Conservation (phyloP, 2,797 vertebrate species). For the Molossus alvarezi region DNA sequence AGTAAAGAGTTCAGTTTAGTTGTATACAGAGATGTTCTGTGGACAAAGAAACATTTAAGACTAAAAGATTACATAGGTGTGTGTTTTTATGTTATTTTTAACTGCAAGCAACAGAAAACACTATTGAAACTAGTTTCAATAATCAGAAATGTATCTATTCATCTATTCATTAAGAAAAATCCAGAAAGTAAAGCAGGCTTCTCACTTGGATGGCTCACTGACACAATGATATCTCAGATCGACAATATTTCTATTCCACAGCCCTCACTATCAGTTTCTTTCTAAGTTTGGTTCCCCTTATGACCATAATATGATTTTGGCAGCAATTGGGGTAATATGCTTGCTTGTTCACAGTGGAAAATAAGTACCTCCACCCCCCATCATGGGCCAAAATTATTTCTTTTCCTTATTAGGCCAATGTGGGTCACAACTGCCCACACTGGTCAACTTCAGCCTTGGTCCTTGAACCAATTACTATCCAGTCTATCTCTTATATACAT, state of each 20-base stretch:
- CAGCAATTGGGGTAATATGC: background rate
- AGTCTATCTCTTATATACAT: background rate
- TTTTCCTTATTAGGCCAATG: background rate
- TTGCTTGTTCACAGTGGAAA: slow-evolving; percentile 6
- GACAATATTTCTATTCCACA: background rate
- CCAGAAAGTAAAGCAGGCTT: background rate
- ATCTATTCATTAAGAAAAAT: slow-evolving; percentile 16
- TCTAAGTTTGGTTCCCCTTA: background rate
- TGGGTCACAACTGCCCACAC: background rate
- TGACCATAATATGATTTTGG: slow-evolving; percentile 14
- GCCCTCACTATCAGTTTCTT: background rate
- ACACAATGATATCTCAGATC: background rate
- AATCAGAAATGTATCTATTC: background rate
- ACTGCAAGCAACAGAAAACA: background rate
- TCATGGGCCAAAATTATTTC: background rate
- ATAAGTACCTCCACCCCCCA: background rate
- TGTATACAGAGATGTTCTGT: background rate
- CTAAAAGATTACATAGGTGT: background rate
- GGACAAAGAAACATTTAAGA: slow-evolving; percentile 1
- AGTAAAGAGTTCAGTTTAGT: background rate
- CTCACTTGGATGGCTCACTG: background rate
- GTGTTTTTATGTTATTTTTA: slow-evolving; percentile 41
- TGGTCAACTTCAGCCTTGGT: background rate
- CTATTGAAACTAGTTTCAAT: background rate
- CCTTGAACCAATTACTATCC: background rate